A percentile compares a stretch with the other conserved stretches of the same genome.
phyloP scores from a whole-genome alignment of 92 coral and sea anemone genomes.

The Virgularia gustaviana region DNA sequence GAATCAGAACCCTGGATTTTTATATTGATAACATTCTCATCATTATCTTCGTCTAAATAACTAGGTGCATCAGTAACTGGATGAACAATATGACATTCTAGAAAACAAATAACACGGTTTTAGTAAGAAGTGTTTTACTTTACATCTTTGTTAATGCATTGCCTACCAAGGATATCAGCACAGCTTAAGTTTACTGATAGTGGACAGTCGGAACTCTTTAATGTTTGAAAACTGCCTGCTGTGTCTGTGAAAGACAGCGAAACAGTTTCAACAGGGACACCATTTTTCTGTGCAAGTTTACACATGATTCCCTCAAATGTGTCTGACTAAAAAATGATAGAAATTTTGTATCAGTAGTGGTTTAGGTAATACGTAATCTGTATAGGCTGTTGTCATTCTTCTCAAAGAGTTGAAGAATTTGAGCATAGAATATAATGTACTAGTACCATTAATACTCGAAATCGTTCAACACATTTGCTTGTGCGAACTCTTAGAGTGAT shows the following conservation, averaged over 20 bases:
- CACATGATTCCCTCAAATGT: constrained; percentile 63
- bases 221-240: constrained; percentile 39
- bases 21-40: constrained; percentile 62
- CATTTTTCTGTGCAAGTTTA: constrained; percentile 63
- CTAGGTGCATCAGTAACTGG: constrained; percentile 41
- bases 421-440: too few species aligned
- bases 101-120: constrained; percentile 3
- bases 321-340: constrained; percentile 75
- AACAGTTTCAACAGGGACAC: constrained; percentile 65
- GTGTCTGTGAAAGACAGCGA: constrained; percentile 58
- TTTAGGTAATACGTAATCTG: too few species aligned
- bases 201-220: constrained; percentile 70
- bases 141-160: background rate
- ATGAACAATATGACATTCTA: constrained; percentile 79
- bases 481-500: constrained; percentile 75
- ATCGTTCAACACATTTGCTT: constrained; percentile 73
- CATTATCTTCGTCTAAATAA: too few species aligned
- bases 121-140: background rate
- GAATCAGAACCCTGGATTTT: constrained; percentile 79
- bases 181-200: constrained; percentile 61
- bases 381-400: too few species aligned
- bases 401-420: too few species aligned
- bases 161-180: constrained; percentile 87
- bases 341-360: too few species aligned
- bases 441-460: constrained; percentile 65